Evolutionary conservation across 2,888 invertebrate genomes (phyloP), one percentile per base, ranked within the genome.

Genomic region (Nymphalis polychloros): DNA sequence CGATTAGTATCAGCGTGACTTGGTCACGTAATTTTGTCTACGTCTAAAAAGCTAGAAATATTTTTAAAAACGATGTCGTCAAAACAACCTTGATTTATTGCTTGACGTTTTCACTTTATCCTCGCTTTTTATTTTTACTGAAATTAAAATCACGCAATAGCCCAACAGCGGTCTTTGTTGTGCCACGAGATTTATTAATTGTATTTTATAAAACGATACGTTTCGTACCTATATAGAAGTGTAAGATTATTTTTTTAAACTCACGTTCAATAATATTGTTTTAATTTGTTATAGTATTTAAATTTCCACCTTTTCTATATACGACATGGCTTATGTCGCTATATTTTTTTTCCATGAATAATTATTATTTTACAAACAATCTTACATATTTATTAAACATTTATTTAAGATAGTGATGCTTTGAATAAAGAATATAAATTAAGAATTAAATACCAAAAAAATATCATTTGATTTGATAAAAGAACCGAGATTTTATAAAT

Each of bases 11-110:
- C 48, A 41, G 61, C 61, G 48, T 61, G 61, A 66, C 55, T 41
- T 4, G 17, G 47, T 48, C 19, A 23, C 47, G 47, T 17, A n/a
- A 17, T 35, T 31, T 31, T 17, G 41, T 55, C 49, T 61, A 10
- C 48, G 17, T 17, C 19, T 61, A 61, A 19, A 17, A 13, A 49
- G 47, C 35, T 55, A 62, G 41, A 55, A 67, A 57, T 61, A 67
- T 10, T 47, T n/a, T 8, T 31, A 50, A 59, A 59, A 52, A 61
- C 53, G 41, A 31, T 61, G 53, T 66, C 61, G 61, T 49, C 61
- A 67, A 49, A 55, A 16, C 66, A 67, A 53, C 61, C 55, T 67
- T 67, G 61, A 62, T 19, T 19, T 35, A 53, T 20, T 60, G 47
- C 52, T 20, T 52, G 23, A 6, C 27, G 48, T 61, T 66, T 66